phyloP scores from a whole-genome alignment of 92 coral and sea anemone genomes.

The Zoanthus solanderi region DNA sequence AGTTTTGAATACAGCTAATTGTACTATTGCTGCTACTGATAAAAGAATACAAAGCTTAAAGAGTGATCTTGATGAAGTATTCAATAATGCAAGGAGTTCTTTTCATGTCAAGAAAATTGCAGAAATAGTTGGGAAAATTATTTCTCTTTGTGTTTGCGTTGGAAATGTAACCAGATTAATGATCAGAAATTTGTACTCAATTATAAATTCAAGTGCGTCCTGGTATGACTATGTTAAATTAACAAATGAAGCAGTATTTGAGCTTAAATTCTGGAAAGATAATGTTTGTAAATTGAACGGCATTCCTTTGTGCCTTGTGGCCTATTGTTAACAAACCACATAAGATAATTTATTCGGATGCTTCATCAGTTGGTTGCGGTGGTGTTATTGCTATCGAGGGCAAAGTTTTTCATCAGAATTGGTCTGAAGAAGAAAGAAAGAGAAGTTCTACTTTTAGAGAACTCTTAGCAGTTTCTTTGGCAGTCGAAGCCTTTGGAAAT shows the following conservation, averaged over 20 bases:
- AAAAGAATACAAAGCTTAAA: slow-evolving; percentile 43
- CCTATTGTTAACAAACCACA: slow-evolving; percentile 43
- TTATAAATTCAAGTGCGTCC: slow-evolving; percentile 51
- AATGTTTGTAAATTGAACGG: slow-evolving; percentile 10
- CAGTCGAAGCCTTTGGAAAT: slow-evolving; percentile 48
- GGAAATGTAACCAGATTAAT: slow-evolving; percentile 63
- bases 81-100: neutral
- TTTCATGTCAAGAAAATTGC: slow-evolving; percentile 54
- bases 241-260: slow-evolving; percentile 19
- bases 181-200: slow-evolving; percentile 60
- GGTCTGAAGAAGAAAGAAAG: slow-evolving; percentile 57
- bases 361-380: slow-evolving; percentile 49
- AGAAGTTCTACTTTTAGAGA: slow-evolving; percentile 67
- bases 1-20: slow-evolving; percentile 53
- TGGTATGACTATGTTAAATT: slow-evolving; percentile 52
- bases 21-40: slow-evolving; percentile 48
- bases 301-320: slow-evolving; percentile 31
- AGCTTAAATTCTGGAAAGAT: slow-evolving; percentile 47
- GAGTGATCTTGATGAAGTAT: slow-evolving; percentile 29
- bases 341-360: slow-evolving; percentile 58
- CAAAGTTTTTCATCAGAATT: slow-evolving; percentile 69
- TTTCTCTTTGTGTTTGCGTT: slow-evolving; percentile 58
- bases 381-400: slow-evolving; percentile 55
- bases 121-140: slow-evolving; percentile 46
- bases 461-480: slow-evolving; percentile 54